Base-by-base conservation (phyloP, 2,888 invertebrate genomes). In the Apotomis turbidana region DNA sequence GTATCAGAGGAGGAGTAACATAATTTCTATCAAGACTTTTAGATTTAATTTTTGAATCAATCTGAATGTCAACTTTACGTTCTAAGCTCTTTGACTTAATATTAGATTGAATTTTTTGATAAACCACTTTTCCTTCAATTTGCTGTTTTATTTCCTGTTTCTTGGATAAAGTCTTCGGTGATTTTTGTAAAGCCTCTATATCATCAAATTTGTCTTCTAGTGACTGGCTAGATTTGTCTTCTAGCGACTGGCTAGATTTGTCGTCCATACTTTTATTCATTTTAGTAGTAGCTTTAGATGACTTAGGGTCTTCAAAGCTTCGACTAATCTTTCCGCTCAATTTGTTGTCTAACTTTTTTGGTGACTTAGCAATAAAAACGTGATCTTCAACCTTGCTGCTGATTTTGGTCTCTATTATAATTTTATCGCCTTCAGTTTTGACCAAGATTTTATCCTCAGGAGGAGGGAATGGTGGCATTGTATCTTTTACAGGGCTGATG, bases 321-420 rank as follows among this genome's bases (percentile, higher is more conserved):
- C 94, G 93, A 80, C 95, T 95, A 6, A 91, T 89, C 81, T 95
- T 95, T 59, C 94, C 94, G 13, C 88, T 88, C 63, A 95, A 78
- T 73, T 94, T 95, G 68, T 93, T 94, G 78, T 96, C 96, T 5
- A 96, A 85, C 80, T 96, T 96, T 74, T 96, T 95, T 0, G 96
- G 96, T 3, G 96, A 95, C 82, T 96, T 96, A 0, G 96, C 96
- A 78, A 96, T 96, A 71, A 96, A 94, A 5, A 96, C 96, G 74
- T 96, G 96, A 86, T 96, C 96, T 83, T 96, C 96, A 0, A 95
- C 96, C 82, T 96, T 96, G 64, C 96, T 96, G 76, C 94, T 96
- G 54, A 96, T 96, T 87, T 96, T 96, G 5, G 96, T 95, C 86
- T 96, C 96, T 74, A 95, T 95, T 12, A 95, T 95, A 74, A 95